Conservation (phyloP, 2,113 vertebrate genomes). For the Tauraco erythrolophus region DNA sequence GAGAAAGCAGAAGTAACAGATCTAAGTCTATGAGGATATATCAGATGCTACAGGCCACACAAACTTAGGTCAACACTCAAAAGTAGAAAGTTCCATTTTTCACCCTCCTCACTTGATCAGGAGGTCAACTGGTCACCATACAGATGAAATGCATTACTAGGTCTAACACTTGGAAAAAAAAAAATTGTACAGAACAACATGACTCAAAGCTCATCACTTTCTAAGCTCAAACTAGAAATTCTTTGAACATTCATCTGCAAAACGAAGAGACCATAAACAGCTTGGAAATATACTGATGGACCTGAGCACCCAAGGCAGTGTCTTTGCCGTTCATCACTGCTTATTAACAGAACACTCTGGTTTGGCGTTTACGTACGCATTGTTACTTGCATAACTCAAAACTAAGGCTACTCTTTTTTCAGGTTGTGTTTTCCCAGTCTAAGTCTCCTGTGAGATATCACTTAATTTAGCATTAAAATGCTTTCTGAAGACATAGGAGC, state of each 20-base stretch:
- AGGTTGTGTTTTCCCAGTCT: background rate
- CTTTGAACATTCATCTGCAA: background rate
- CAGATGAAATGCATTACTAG: background rate
- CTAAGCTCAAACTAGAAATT: background rate
- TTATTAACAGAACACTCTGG: background rate
- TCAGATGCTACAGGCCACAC: background rate
- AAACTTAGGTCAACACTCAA: background rate
- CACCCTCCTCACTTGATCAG: background rate
- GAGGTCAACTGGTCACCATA: background rate
- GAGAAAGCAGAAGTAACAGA: slow-evolving; percentile 8
- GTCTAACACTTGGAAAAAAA: background rate
- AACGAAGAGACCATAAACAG: background rate
- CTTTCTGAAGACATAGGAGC: background rate
- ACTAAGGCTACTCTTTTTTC: background rate
- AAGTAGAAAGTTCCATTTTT: background rate
- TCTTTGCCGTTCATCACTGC: background rate
- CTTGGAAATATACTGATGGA: background rate
- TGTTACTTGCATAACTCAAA: background rate
- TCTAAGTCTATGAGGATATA: slow-evolving; percentile 10
- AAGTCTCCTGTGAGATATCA: background rate
- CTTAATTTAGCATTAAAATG: background rate
- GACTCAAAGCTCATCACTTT: background rate
- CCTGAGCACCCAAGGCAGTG: background rate
- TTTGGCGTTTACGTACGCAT: background rate
- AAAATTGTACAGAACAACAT: background rate